Conservation (phyloP, 92 coral and sea anemone genomes). For the Meandrina meandrites region DNA sequence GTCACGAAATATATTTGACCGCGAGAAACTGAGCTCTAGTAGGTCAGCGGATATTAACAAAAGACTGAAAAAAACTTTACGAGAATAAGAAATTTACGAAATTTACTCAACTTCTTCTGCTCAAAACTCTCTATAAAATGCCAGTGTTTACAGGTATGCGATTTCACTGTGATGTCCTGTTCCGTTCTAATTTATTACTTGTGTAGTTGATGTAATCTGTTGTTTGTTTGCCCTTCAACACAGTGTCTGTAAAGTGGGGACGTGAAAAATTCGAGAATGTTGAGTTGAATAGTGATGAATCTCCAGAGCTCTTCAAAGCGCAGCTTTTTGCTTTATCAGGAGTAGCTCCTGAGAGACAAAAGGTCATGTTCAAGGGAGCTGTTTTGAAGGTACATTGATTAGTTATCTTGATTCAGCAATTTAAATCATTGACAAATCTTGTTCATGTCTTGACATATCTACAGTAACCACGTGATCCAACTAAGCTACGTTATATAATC, state of each 20-base stretch:
- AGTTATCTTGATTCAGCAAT: not conserved
- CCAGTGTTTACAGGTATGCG: conserved; percentile 60
- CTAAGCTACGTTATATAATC: not conserved
- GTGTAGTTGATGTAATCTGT: not conserved
- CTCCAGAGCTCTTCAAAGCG: conserved; percentile 93
- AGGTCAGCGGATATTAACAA: conserved; percentile 17
- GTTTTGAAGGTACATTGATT: conserved; percentile 80
- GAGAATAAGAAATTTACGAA: too few species aligned
- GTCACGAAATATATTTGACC: not conserved
- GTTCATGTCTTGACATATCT: not conserved
- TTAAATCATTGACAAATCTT: not conserved
- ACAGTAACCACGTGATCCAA: not conserved
- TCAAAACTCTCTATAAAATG: conserved; percentile 47
- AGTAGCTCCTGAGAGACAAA: conserved; percentile 97
- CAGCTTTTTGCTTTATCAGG: conserved; percentile 91
- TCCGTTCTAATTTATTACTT: not conserved
- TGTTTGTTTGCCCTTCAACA: not conserved
- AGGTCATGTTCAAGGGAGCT: conserved; percentile 94
- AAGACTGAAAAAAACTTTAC: too few species aligned
- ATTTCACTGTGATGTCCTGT: not conserved
- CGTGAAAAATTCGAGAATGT: conserved; percentile 90
- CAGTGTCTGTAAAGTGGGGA: conserved; percentile 96
- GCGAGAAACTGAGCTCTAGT: conserved; percentile 23
- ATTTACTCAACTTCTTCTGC: conserved; percentile 11
- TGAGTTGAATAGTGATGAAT: conserved; percentile 90